Conservation (phyloP, 2,113 vertebrate species). For the Gavia stellata region DNA sequence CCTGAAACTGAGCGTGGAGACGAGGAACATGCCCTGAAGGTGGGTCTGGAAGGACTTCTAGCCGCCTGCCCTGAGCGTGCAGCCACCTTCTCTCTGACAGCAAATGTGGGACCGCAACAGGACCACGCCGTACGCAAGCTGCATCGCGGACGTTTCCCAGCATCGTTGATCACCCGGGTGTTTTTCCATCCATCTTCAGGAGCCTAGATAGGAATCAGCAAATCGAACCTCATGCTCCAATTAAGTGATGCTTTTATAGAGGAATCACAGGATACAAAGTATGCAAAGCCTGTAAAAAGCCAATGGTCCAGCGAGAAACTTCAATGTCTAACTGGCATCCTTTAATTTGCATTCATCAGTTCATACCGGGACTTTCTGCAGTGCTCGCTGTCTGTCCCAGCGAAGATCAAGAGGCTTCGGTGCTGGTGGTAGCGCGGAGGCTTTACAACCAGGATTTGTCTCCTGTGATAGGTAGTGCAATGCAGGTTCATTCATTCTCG, state of each 20-base stretch:
- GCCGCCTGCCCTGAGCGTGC: neutral
- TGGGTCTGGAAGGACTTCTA: neutral
- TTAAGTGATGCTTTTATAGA: neutral
- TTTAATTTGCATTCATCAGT: neutral
- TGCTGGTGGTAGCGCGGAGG: neutral
- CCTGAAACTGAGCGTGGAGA: neutral
- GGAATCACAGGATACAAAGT: neutral
- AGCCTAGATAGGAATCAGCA: neutral
- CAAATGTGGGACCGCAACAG: neutral
- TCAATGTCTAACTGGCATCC: neutral
- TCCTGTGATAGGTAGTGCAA: neutral
- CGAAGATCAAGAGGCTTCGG: neutral
- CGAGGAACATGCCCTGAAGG: neutral
- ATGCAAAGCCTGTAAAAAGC: neutral
- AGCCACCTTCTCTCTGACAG: neutral
- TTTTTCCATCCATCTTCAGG: neutral
- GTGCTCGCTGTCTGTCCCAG: neutral
- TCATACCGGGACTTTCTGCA: neutral
- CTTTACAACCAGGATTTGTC: neutral
- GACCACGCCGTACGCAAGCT: rapidly evolving
- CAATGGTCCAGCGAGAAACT: neutral
- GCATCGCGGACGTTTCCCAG: neutral
- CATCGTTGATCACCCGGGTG: rapidly evolving
- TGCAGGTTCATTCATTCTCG: neutral
- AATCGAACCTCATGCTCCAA: neutral